Evolutionary conservation across 2,888 invertebrate species (phyloP).

Genomic region (Cyclophora punctaria): DNA sequence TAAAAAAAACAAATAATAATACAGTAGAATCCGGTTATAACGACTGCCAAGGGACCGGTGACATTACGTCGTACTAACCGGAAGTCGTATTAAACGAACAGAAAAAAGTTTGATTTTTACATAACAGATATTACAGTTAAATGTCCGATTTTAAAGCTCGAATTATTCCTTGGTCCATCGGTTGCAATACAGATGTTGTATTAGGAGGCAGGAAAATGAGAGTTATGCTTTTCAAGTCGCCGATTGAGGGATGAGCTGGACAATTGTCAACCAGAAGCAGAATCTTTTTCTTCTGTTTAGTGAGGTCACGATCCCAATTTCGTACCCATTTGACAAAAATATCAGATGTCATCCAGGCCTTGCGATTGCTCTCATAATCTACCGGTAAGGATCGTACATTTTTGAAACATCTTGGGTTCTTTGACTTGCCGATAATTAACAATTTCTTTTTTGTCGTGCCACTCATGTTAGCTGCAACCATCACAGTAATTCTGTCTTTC

Average conservation of each 20-base stretch:
- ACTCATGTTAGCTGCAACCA: too few species aligned
- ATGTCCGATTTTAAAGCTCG: conserved; percentile 9
- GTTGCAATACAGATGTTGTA: conserved; percentile 11
- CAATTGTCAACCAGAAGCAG: conserved; percentile 32
- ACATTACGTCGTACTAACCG: too few species aligned
- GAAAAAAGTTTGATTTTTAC: too few species aligned
- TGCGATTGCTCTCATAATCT: conserved; percentile 24
- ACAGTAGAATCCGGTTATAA: too few species aligned
- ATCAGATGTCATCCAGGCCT: conserved; percentile 37
- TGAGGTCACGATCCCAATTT: conserved; percentile 22
- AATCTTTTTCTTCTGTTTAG: conserved; percentile 22
- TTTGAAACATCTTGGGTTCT: too few species aligned
- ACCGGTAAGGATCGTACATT: neutral
- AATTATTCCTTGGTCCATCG: conserved; percentile 17
- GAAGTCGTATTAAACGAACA: too few species aligned
- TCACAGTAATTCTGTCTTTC: too few species aligned
- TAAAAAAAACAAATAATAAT: too few species aligned
- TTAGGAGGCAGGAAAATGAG: conserved; percentile 21
- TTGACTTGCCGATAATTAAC: too few species aligned
- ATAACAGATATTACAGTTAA: too few species aligned
- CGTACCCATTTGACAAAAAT: conserved; percentile 22
- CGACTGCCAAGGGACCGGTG: too few species aligned
- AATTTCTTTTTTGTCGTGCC: too few species aligned
- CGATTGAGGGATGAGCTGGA: conserved; percentile 23
- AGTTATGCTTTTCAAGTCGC: conserved; percentile 19